Evolutionary conservation across 2,888 invertebrate genomes (phyloP), one percentile per base, ranked within the genome.

Genomic region (Ashinkailepas kermadecensis): DNA sequence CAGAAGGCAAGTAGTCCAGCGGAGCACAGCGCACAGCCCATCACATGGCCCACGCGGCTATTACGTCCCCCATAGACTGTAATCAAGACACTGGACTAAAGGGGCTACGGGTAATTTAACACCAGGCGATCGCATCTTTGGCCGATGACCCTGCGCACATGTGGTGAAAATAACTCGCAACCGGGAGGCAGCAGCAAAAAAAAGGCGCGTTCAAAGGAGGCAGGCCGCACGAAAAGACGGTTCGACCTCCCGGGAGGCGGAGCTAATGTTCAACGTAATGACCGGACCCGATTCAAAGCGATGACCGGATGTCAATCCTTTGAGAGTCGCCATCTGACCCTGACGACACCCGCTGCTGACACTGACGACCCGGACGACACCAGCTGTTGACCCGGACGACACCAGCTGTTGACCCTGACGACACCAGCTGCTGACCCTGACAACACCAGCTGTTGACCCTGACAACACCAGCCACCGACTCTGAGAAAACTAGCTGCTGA

Each of bases 61-160:
- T 74, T 74, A 74, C 74, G 54, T 9, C 54, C 54, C 74, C 74
- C 74, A 54, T 74, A 54, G 74, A 74, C 74, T 54, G 74, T 74
- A 74, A 74, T 74, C 74, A 54, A 18, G 74, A 54, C 12, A 18
- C 39, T 7, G 54, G 25, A 39, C 12, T 15, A 11, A 54, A 74
- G 54, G 74, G 74, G 74, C 6, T 18, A 54, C 10, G 39, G 74
- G 54, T 74, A 74, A 74, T 54, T 74, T 39, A 54, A 67, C 67
- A 67, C 25, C 67, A n/a, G 67, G n/a, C 67, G 67, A 65, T 13
- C 67, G 67, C 67, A 67, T 39, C 74, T 54, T 74, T 74, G 74
- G 74, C 74, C 74, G 74, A 74, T 54, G 74, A 74, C 39, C 65
- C 74, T 54, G 54, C 54, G 74, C 54, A 25, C 25, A 3, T 13